Evolutionary conservation across 23 tunicate genomes (phyloP).

Genomic region (Aplidium turbinatum): DNA sequence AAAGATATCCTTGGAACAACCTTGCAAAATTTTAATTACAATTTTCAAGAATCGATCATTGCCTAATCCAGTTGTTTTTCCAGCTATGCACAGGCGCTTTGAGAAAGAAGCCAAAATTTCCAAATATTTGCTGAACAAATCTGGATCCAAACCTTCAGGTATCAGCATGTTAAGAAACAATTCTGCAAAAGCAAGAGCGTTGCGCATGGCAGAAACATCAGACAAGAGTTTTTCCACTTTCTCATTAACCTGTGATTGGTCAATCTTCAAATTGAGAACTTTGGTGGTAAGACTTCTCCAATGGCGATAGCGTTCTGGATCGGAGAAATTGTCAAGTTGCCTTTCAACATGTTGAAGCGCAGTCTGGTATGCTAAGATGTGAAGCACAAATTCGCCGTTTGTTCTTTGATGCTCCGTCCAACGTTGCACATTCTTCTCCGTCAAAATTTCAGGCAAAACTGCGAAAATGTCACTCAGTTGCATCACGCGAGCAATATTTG

Average conservation of each 20-base stretch:
- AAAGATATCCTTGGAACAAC: constrained; percentile 24
- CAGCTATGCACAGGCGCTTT: constrained; percentile 49
- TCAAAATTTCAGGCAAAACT: constrained; percentile 29
- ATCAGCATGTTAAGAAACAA: constrained; percentile 50
- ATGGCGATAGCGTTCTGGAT: not conserved
- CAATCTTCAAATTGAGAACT: constrained; percentile 4
- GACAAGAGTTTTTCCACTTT: not conserved
- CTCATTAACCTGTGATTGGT: not conserved
- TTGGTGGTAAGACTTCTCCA: constrained; percentile 17
- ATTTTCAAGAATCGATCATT: constrained; percentile 39
- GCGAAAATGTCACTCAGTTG: constrained; percentile 12
- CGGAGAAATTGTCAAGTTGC: constrained; percentile 4
- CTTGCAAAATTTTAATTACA: constrained; percentile 38
- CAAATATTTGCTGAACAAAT: constrained; percentile 22
- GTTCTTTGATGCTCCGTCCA: constrained; percentile 14
- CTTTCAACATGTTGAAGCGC: constrained; percentile 8
- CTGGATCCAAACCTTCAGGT: constrained; percentile 31
- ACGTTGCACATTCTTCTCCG: not conserved
- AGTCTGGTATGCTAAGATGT: not conserved
- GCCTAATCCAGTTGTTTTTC: constrained; percentile 27
- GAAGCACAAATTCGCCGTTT: not conserved
- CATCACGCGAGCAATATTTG: not conserved
- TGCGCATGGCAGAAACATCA: constrained; percentile 5
- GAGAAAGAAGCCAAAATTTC: constrained; percentile 40
- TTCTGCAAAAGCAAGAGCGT: constrained; percentile 49